A percentile compares a stretch with the other conserved stretches of the same genome.
Evolutionary conservation across 2,113 vertebrate genomes (phyloP).

Genomic region (Erythrolamprus reginae): DNA sequence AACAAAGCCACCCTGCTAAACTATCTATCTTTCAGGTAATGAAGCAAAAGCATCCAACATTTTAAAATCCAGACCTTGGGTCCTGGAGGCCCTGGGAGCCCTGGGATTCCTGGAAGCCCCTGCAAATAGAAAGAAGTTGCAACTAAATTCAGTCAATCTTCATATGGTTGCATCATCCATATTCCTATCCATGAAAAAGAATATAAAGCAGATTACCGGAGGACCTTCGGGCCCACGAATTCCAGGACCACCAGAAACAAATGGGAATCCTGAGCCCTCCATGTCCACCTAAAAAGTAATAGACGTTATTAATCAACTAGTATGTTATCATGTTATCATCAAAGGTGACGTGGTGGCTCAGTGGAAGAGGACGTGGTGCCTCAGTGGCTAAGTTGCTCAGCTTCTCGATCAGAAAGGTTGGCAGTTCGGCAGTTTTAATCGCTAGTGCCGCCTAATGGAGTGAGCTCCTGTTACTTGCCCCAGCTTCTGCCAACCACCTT

Average conservation of each 20-base stretch:
- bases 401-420: no score
- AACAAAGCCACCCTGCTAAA: not conserved
- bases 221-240: slow-evolving; percentile 68
- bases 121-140: slow-evolving; percentile 11
- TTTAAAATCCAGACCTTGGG: slow-evolving; percentile 61
- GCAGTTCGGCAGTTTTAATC: no score
- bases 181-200: not conserved
- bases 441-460: no score
- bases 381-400: no score
- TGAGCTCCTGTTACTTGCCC: no score
- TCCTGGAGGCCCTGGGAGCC: slow-evolving; percentile 53
- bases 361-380: no score
- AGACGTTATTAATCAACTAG: not conserved
- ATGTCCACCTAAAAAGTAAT: slow-evolving; percentile 78
- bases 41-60: not conserved
- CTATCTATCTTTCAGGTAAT: not conserved
- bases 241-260: slow-evolving; percentile 55
- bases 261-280: slow-evolving; percentile 80
- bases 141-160: not conserved
- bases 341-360: no score
- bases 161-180: no score
- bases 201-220: slow-evolving; percentile 67
- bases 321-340: not conserved
- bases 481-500: no score
- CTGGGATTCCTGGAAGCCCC: slow-evolving; percentile 61